phyloP scores from a whole-genome alignment of 2,113 vertebrate genomes.

The Capreolus pygargus region DNA sequence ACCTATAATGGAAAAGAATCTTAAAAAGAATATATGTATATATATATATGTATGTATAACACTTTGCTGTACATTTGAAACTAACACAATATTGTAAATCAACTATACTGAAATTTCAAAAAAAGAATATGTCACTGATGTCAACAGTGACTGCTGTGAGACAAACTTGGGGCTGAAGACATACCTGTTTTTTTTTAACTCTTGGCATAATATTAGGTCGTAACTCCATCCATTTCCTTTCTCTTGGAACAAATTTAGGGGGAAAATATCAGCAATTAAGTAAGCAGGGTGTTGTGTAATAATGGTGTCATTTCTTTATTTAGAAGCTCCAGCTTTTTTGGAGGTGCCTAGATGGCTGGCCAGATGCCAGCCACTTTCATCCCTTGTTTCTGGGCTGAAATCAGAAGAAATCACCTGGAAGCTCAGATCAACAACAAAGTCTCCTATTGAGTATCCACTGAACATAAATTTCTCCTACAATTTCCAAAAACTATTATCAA shows the following conservation, averaged over 20 bases:
- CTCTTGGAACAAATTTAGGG: background rate
- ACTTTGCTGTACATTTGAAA: background rate
- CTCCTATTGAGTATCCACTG: background rate
- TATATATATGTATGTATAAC: background rate
- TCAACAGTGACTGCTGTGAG: background rate
- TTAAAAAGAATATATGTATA: background rate
- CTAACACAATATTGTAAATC: background rate
- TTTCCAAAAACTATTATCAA: background rate
- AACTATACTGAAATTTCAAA: background rate
- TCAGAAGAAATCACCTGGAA: background rate
- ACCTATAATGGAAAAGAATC: background rate
- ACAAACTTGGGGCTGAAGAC: background rate
- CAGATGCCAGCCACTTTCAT: background rate
- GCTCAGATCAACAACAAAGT: background rate
- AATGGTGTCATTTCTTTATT: constrained; percentile 1
- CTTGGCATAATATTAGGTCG: background rate
- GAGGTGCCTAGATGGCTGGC: background rate
- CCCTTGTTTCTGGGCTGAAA: background rate
- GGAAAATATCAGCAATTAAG: background rate
- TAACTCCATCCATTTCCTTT: background rate
- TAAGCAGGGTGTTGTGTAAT: background rate
- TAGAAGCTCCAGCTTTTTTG: background rate
- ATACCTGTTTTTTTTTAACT: background rate
- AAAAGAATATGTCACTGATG: background rate
- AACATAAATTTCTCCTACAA: background rate